Evolutionary conservation across 2,797 vertebrate species (phyloP), one percentile per base, ranked within the genome.

Genomic region (Holocentrus rufus): DNA sequence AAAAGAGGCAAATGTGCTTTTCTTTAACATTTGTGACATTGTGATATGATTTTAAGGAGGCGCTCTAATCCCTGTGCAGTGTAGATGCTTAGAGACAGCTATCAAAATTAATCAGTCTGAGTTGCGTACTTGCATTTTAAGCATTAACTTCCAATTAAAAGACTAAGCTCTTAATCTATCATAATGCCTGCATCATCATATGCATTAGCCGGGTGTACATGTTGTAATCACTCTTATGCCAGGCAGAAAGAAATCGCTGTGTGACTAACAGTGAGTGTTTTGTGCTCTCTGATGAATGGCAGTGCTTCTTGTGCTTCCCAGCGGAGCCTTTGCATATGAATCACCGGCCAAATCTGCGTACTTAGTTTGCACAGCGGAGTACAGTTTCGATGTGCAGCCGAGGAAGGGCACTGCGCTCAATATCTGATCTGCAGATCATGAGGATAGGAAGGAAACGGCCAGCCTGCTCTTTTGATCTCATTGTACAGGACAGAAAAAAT

Each of bases 281-380:
- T 85, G 79, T 91, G 83, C 74, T 7, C 50, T 34, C 77, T 61
- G 65, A 84, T 89, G 74, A 88, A 86, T 75, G 60, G 68, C 69
- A 50, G 58, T 58, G 25, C 77, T 71, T 76, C 52, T 75, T 55
- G 31, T 65, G 54, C 75, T 30, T 22, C 63, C 61, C 72, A 69
- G 74, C 22, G 17, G 53, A 74, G 58, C 47, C 50, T 78, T 55
- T 80, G 86, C 78, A 77, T 89, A 65, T 67, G 17, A 87, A 89
- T 87, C 73, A 81, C 65, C 0, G 7, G n/a, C 3, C 9, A 59
- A 72, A 54, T 50, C 49, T 42, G 15, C 30, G 59, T 23, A 22
- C 68, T 47, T 44, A 23, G 69, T 73, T 61, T 74, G 47, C 65
- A 56, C 52, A 22, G 67, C 34, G 25, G 39, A 77, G 56, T 31